These are phyloP conservation scores for Tetrapedia diversipes DNA, from an alignment of 2,888 invertebrate genomes.

Conservation along the genomic window DNA sequence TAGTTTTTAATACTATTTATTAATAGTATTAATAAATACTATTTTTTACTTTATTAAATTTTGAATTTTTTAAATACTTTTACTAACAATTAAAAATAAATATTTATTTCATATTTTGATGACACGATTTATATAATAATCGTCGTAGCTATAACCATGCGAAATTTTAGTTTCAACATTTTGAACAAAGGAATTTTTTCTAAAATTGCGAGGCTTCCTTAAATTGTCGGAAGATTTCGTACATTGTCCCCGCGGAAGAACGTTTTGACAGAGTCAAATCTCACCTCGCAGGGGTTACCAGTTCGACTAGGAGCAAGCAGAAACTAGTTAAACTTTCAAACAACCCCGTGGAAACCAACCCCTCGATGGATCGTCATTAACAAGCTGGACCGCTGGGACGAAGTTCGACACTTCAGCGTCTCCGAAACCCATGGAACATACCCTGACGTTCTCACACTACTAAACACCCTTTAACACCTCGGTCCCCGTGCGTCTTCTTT, in stretches of 20 bases:
- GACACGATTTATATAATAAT: too few species aligned
- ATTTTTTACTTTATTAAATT: too few species aligned
- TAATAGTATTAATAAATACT: too few species aligned
- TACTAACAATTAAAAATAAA: too few species aligned
- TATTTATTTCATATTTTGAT: too few species aligned
- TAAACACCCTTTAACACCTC: slow-evolving; percentile 2
- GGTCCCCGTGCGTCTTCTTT: not conserved
- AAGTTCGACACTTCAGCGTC: slow-evolving; percentile 65
- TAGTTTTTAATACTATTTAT: too few species aligned
- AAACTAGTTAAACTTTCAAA: slow-evolving; percentile 68
- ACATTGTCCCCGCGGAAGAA: slow-evolving; percentile 18
- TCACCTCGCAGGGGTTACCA: slow-evolving; percentile 54
- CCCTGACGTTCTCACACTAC: slow-evolving; percentile 32
- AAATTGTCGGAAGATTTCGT: slow-evolving; percentile 4
- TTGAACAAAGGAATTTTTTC: too few species aligned
- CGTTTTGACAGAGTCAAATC: slow-evolving; percentile 51
- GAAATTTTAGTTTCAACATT: too few species aligned
- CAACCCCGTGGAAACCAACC: slow-evolving; percentile 55
- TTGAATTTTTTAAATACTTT: too few species aligned
- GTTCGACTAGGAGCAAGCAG: slow-evolving; percentile 50
- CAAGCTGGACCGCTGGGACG: slow-evolving; percentile 54
- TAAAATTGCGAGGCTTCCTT: not conserved
- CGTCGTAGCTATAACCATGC: too few species aligned
- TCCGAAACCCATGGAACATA: slow-evolving; percentile 44
- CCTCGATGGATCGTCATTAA: slow-evolving; percentile 63